A percentile compares a stretch with the other conserved stretches of the same genome.
These are phyloP conservation scores for Galaxea fascicularis DNA, from an alignment of 92 coral and sea anemone genomes.

Conservation along the genomic window DNA sequence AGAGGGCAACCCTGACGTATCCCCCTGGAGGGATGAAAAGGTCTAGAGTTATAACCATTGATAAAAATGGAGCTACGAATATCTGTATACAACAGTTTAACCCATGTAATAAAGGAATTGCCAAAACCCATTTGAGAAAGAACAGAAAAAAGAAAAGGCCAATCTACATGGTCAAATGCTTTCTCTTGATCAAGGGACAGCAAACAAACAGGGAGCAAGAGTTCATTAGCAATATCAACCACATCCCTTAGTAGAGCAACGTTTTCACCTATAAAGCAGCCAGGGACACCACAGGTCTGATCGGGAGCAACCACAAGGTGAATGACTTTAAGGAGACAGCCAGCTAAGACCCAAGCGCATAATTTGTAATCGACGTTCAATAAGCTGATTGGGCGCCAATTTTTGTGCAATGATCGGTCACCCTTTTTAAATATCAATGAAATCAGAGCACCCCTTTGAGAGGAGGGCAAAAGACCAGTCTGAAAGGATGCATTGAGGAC, in stretches of 20 bases:
- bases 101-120: no score
- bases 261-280: slow-evolving; percentile 49
- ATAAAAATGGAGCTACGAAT: background rate
- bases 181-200: slow-evolving; percentile 69
- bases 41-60: slow-evolving; percentile 25
- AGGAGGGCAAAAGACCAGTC: background rate
- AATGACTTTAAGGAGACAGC: slow-evolving; percentile 36
- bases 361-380: slow-evolving; percentile 63
- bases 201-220: slow-evolving; percentile 10
- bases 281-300: slow-evolving; percentile 62
- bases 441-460: slow-evolving; percentile 18
- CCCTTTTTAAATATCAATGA: slow-evolving; percentile 43
- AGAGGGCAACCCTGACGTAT: slow-evolving; percentile 52
- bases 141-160: slow-evolving; percentile 40
- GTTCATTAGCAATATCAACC: background rate
- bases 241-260: slow-evolving; percentile 38
- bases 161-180: slow-evolving; percentile 68
- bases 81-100: slow-evolving; percentile 34
- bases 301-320: slow-evolving; percentile 34
- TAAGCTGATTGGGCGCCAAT: slow-evolving; percentile 64
- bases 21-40: slow-evolving; percentile 10
- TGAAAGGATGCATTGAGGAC: slow-evolving; percentile 29
- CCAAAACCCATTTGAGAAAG: slow-evolving; percentile 62
- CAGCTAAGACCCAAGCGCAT: slow-evolving; percentile 12
- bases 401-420: slow-evolving; percentile 5